Percentiles rank a stretch among this genome's conserved stretches.
phyloP scores from a whole-genome alignment of 2,113 vertebrate genomes.

The Rhipidura dahli region DNA sequence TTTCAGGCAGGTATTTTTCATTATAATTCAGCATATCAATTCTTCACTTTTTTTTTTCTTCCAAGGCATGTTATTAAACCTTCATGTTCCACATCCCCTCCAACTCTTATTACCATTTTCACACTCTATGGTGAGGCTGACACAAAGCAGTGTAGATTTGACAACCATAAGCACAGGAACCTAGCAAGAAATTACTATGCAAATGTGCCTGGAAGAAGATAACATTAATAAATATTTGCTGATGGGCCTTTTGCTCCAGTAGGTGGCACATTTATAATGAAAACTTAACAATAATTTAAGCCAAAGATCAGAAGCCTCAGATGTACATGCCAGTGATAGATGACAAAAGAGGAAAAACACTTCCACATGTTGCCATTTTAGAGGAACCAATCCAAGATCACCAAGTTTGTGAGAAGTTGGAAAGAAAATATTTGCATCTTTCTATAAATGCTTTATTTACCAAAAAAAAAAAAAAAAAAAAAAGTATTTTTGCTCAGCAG shows the following conservation, averaged over 20 bases:
- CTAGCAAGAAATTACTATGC: constrained; percentile 60
- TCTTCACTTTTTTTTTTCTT: neutral
- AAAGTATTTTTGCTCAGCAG: neutral
- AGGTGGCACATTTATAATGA: constrained; percentile 35
- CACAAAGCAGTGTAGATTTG: constrained; percentile 40
- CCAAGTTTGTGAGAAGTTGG: neutral
- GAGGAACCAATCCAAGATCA: neutral
- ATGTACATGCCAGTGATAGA: neutral
- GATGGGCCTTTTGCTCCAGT: constrained; percentile 16
- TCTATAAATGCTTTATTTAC: neutral
- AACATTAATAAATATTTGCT: constrained; percentile 61
- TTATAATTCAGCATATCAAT: neutral
- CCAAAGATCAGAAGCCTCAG: neutral
- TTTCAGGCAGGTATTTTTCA: neutral
- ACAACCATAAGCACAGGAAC: constrained; percentile 42
- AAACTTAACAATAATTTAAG: neutral
- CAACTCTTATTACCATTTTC: constrained; percentile 46
- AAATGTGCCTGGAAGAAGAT: constrained; percentile 34
- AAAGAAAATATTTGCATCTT: neutral
- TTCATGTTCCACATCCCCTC: neutral
- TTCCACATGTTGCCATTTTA: neutral
- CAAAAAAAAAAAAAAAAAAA: neutral
- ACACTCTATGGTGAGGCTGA: constrained; percentile 45
- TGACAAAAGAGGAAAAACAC: neutral
- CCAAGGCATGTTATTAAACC: constrained; percentile 30